phyloP scores from a whole-genome alignment of 2,797 vertebrate species.

The Babyrousa celebensis region DNA sequence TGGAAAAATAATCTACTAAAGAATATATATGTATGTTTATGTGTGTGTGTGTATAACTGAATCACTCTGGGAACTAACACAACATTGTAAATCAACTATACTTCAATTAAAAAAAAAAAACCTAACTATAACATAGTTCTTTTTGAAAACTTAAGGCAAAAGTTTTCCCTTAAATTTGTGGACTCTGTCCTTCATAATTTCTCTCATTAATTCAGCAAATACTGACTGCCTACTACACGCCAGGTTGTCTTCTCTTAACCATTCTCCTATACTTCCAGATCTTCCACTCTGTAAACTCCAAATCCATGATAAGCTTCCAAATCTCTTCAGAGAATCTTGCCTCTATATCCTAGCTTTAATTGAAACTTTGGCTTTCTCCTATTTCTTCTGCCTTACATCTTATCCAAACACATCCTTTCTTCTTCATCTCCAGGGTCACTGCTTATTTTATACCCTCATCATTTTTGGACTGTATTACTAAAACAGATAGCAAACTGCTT shows the following conservation, averaged over 20 bases:
- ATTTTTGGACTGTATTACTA: not conserved
- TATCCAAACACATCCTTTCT: conserved; percentile 4
- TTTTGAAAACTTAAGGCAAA: conserved; percentile 38
- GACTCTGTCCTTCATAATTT: not conserved
- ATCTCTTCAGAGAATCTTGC: not conserved
- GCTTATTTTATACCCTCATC: not conserved
- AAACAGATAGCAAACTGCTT: not conserved
- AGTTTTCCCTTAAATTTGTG: not conserved
- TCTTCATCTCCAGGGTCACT: not conserved
- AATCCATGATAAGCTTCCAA: not conserved
- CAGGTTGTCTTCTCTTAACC: conserved; percentile 13
- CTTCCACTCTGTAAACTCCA: not conserved
- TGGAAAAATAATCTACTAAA: no score
- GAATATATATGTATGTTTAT: no score
- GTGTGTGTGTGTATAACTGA: no score
- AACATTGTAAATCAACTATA: no score
- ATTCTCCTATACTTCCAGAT: not conserved
- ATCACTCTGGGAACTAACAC: no score
- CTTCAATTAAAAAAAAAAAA: no score
- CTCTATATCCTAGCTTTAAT: conserved; percentile 25
- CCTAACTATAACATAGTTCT: not conserved
- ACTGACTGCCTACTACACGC: not conserved
- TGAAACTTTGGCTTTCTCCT: not conserved
- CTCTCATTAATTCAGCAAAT: conserved; percentile 1
- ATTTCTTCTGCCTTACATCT: conserved; percentile 33